phyloP scores from a whole-genome alignment of 2,113 vertebrate species.

The Catharus fuscescens region DNA sequence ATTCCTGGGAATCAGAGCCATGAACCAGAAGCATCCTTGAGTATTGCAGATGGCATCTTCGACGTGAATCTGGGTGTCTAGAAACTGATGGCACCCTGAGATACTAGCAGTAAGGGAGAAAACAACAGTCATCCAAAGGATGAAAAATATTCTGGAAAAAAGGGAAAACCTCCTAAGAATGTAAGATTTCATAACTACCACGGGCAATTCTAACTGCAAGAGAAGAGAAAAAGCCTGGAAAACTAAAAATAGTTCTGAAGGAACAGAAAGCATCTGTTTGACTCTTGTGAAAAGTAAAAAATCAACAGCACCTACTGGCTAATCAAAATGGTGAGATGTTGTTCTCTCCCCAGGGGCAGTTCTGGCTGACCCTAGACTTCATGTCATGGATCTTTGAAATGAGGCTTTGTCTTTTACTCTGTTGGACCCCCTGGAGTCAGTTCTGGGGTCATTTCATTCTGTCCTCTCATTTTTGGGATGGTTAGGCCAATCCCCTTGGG shows the following conservation, averaged over 20 bases:
- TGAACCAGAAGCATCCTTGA: background rate
- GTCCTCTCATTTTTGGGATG: background rate
- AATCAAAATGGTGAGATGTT: background rate
- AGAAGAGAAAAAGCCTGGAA: background rate
- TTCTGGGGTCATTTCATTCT: background rate
- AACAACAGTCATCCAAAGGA: background rate
- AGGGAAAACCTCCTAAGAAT: background rate
- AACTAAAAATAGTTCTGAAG: background rate
- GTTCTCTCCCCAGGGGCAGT: background rate
- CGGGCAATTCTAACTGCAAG: background rate
- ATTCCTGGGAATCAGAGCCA: background rate
- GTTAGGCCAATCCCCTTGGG: background rate
- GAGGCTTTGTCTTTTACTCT: background rate
- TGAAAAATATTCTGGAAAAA: background rate
- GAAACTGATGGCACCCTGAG: background rate
- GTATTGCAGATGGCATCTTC: background rate
- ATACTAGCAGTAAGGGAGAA: background rate
- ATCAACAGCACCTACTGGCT: background rate
- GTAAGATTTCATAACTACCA: background rate
- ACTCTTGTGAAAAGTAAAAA: background rate
- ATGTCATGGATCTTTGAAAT: background rate
- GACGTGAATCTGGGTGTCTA: background rate
- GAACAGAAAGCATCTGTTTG: background rate
- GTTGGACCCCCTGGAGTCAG: accelerated
- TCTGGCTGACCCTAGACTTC: background rate